phyloP scores from a whole-genome alignment of 2,888 invertebrate species.

The Apamea sordens region DNA sequence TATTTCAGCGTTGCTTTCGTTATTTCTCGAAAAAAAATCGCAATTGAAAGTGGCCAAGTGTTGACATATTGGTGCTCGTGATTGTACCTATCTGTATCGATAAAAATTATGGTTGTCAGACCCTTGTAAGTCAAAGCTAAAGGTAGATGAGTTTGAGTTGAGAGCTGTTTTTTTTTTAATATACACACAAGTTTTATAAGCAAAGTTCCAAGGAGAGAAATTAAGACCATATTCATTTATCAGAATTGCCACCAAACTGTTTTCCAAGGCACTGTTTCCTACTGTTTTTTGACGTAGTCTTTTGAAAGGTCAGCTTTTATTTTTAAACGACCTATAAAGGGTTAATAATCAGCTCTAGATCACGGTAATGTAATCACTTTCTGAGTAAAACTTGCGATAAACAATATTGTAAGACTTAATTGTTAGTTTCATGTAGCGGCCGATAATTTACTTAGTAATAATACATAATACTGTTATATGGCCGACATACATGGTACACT shows the following conservation, averaged over 20 bases:
- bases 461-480: constrained; percentile 61
- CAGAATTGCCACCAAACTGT: background rate
- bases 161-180: no score
- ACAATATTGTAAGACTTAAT: constrained; percentile 49
- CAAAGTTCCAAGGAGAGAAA: background rate
- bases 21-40: no score
- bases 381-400: constrained; percentile 44
- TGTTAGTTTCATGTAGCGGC: constrained; percentile 39
- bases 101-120: background rate
- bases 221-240: no score
- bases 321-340: background rate
- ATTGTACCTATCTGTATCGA: background rate
- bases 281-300: background rate
- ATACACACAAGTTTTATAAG: no score
- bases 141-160: no score
- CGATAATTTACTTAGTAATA: constrained; percentile 63
- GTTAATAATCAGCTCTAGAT: constrained; percentile 17
- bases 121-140: background rate
- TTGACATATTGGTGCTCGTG: no score
- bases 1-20: no score
- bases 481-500: constrained; percentile 50
- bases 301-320: background rate
- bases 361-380: constrained; percentile 18
- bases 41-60: no score
- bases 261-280: background rate